A percentile compares a stretch with the other conserved stretches of the same genome.
phyloP scores from a whole-genome alignment of 1,140 invertebrate species.

The Papilio polytes region DNA sequence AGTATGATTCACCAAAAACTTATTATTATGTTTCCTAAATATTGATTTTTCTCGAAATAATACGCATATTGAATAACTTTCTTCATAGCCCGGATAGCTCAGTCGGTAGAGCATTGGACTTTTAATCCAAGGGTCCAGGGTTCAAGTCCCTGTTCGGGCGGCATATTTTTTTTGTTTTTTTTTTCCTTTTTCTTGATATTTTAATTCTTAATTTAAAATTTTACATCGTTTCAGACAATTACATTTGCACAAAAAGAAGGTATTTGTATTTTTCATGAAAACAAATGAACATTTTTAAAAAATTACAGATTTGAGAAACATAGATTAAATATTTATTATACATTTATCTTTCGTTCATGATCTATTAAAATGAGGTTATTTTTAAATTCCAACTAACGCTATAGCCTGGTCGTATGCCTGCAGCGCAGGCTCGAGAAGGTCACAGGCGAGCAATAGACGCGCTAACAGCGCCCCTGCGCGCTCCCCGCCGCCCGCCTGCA shows the following conservation, averaged over 20 bases:
- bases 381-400: slow-evolving; percentile 50
- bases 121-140: slow-evolving; percentile 10
- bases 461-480: slow-evolving; percentile 66
- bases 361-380: neutral
- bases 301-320: too few species aligned
- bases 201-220: neutral
- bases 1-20: neutral
- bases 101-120: slow-evolving; percentile 10
- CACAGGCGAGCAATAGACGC: slow-evolving; percentile 54
- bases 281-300: too few species aligned
- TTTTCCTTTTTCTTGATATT: neutral
- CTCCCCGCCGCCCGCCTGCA: slow-evolving; percentile 69
- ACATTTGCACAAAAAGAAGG: too few species aligned
- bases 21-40: neutral
- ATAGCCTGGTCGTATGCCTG: slow-evolving; percentile 68
- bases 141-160: slow-evolving; percentile 9
- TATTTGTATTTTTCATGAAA: too few species aligned
- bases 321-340: too few species aligned
- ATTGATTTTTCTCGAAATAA: neutral
- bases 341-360: neutral
- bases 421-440: slow-evolving; percentile 59
- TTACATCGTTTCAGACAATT: neutral
- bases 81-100: neutral
- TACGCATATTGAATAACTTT: neutral
- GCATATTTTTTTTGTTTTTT: neutral